Evolutionary conservation across 2,113 vertebrate genomes (phyloP), one percentile per base, ranked within the genome.

Genomic region (Salvator merianae): DNA sequence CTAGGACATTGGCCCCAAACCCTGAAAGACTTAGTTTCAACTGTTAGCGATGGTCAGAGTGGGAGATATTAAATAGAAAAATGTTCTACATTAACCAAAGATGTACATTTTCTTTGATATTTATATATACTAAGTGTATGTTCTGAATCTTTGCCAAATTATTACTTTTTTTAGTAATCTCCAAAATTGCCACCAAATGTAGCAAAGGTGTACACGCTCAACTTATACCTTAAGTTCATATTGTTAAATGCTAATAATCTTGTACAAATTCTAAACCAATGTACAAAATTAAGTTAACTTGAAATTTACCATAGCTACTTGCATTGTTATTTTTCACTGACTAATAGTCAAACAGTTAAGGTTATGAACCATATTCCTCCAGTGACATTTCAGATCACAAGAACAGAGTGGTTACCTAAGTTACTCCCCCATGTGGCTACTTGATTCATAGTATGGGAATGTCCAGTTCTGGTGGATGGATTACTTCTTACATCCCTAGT

Each of bases 341-440:
- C n/a, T 18, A 13, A 24, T 34, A 40, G 26, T 40, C 32, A 72
- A 82, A 34, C 32, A 36, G 12, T 71, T 36, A 72, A 40, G 28
- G 18, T 30, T 43, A 13, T 22, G 34, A 18, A 65, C 55, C 55
- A 74, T 30, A 74, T 82, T 82, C 81, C 81, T 65, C 28, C 28
- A 74, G 22, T 82, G 70, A 82, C 55, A 74, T 82, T 38, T 63
- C 53, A 63, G 38, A 22, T 74, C 81, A 82, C 70, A 82, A 20
- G 26, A 74, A 38, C 20, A 12, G 34, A 40, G 69, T 73, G 50
- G 70, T 34, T 72, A 30, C 34, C 32, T 36, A 65, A 24, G 30
- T 68, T 43, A n/a, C 7, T 43, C n/a, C 47, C 30, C 13, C 7
- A 32, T 80, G 28, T 47, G 22, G 26, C 38, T 50, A 80, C 43